These are phyloP conservation scores for Trichonephila clavata DNA, from an alignment of 1,140 invertebrate genomes.

Conservation along the genomic window DNA sequence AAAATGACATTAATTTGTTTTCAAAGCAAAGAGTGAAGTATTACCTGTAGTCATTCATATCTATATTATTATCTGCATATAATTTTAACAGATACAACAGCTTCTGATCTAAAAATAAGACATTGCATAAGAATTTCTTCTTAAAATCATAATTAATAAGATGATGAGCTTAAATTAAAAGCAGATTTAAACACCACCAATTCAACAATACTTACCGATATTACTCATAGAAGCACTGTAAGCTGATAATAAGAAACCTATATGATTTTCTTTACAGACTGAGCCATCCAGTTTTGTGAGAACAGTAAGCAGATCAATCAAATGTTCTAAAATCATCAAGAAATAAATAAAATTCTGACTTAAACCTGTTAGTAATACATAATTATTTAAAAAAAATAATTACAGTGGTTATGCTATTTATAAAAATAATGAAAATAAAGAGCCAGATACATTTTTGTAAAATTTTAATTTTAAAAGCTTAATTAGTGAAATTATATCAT, in stretches of 20 bases:
- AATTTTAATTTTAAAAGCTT: too few relatives aligned
- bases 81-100: slow-evolving; percentile 66
- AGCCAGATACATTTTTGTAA: too few relatives aligned
- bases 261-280: slow-evolving; percentile 66
- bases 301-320: slow-evolving; percentile 55
- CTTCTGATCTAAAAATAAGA: slow-evolving; percentile 67
- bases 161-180: too few relatives aligned
- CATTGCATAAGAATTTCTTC: neutral
- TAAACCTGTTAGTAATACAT: neutral
- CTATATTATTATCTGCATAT: slow-evolving; percentile 56
- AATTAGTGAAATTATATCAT: too few relatives aligned
- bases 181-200: neutral
- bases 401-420: neutral
- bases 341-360: neutral
- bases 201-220: slow-evolving; percentile 40
- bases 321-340: neutral
- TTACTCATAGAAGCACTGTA: slow-evolving; percentile 53
- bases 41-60: slow-evolving; percentile 68
- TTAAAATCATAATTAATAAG: too few relatives aligned
- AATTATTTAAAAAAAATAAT: neutral
- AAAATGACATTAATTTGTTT: neutral
- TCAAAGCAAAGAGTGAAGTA: neutral
- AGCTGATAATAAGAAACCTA: slow-evolving; percentile 43
- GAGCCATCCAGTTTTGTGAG: slow-evolving; percentile 42
- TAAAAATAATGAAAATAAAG: neutral